Base-by-base conservation (phyloP, 2,888 invertebrate genomes). In the Heliconius cydno region DNA sequence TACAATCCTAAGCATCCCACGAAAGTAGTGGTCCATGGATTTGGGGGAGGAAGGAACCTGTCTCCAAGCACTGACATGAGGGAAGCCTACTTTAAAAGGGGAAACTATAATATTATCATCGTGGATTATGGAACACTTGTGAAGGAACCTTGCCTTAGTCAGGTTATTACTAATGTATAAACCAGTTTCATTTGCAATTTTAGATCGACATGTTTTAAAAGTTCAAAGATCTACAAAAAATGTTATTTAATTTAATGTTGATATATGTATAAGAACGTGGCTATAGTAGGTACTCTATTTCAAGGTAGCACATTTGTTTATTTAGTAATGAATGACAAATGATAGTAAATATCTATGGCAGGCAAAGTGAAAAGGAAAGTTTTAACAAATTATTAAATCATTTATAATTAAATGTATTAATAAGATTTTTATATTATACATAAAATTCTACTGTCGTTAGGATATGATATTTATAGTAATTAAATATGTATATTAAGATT, bases 1-100 rank as follows among this genome's bases (percentile, higher is more conserved):
- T 98, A 98, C 90, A 97, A 98, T 90, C 96, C 96, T 0, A 96
- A 95, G 0, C 96, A 97, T 89, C 97, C 97, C 0, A 98, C 98
- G 9, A 98, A 98, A 93, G 96, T 99, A 34, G 96, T 99, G 71
- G 97, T 98, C 28, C 98, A 98, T 87, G 98, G 98, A 10, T 98
- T 99, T 87, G 98, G 98, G 0, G 98, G 98, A 0, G 98, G 98
- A 0, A 94, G 98, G 82, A 96, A 97, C 88, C 94, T 97, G 57
- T 97, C 97, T 0, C 98, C 98, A 0, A 98, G 98, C 88, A 98
- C 98, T 0, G 98, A 98, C 88, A 96, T 98, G 93, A 95, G 98
- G 76, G 96, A 97, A 88, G 98, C 98, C 0, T 98, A 97, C 90
- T 98, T 98, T 89, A 94, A 96, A 63, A 95, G 96, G 80, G 98